A percentile compares a stretch with the other conserved stretches of the same genome.
These are phyloP conservation scores for Falcunculus frontatus DNA, from an alignment of 2,113 vertebrate genomes.

Conservation along the genomic window DNA sequence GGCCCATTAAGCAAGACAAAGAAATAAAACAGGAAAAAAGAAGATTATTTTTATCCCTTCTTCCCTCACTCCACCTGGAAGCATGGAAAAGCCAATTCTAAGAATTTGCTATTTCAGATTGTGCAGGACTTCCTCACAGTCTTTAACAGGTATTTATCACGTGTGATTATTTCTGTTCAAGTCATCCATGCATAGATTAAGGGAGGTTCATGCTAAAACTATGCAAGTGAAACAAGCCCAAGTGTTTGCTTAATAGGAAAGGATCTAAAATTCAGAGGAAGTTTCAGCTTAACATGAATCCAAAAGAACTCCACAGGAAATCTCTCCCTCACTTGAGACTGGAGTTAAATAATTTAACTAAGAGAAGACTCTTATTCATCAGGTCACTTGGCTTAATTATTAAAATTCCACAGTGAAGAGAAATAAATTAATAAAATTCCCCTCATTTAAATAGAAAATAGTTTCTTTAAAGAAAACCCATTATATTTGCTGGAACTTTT, in stretches of 20 bases:
- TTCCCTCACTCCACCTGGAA: neutral
- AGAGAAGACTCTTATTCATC: neutral
- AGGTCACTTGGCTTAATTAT: neutral
- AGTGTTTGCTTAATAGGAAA: neutral
- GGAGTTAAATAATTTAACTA: neutral
- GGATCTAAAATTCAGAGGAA: neutral
- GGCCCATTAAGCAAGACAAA: neutral
- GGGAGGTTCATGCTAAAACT: neutral
- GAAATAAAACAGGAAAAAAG: neutral
- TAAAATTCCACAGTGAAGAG: neutral
- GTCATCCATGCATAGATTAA: neutral
- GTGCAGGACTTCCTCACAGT: neutral
- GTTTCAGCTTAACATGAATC: neutral
- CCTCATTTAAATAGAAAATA: neutral
- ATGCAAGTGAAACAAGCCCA: neutral
- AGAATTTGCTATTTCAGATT: neutral
- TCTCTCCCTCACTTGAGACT: neutral
- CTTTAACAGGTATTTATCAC: neutral
- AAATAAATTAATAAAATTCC: neutral
- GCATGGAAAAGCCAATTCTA: neutral
- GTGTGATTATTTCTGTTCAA: neutral
- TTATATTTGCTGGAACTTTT: neutral
- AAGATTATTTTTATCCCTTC: neutral
- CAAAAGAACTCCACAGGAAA: neutral
- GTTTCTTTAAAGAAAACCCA: neutral